Base-by-base conservation (phyloP, 1,140 invertebrate species). In the Palaemon carinicauda region DNA sequence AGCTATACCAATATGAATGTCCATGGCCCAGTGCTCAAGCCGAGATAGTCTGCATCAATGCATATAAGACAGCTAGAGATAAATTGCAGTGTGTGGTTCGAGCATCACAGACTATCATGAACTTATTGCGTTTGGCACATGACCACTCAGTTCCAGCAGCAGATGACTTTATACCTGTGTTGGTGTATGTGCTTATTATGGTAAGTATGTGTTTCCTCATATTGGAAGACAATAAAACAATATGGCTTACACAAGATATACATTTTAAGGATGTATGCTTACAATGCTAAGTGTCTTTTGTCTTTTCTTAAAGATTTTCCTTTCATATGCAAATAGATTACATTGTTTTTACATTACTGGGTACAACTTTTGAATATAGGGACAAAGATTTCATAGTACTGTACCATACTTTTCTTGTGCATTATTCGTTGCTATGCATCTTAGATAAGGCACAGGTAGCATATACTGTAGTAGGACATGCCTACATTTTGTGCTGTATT, bases 21-120 rank as follows among this genome's bases (percentile, higher is more conserved):
- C 98, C 98, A 1, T 99, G 97, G 98, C 95, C 97, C n/a, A 96
- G 97, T 89, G 98, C 98, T 54, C 98, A 99, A 92, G 94, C 96
- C 65, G 97, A 98, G 92, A 94, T 99, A n/a, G 93, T 94, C 75
- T 95, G 97, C 89, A 96, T 99, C 90, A 96, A 97, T 89, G 97
- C 97, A 4, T 99, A 98, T 92, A 97, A 98, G 92, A 98, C 97
- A 51, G 97, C 98, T 1, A 92, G 95, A 71, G 98, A 99, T 91
- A 99, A 99, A 93, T 93, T 99, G n/a, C 93, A 94, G 83, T 97
- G 95, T 92, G 95, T 98, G 54, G 93, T 95, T 89, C 94, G 97
- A 21, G 98, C 97, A 91, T 96, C 97, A 69, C 95, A 95, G 7
- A 94, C 93, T 51, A 98, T 99, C 83, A 97, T 98, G 95, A 97